Conservation (phyloP, 2,888 invertebrate species). For the Synergus itoensis region DNA sequence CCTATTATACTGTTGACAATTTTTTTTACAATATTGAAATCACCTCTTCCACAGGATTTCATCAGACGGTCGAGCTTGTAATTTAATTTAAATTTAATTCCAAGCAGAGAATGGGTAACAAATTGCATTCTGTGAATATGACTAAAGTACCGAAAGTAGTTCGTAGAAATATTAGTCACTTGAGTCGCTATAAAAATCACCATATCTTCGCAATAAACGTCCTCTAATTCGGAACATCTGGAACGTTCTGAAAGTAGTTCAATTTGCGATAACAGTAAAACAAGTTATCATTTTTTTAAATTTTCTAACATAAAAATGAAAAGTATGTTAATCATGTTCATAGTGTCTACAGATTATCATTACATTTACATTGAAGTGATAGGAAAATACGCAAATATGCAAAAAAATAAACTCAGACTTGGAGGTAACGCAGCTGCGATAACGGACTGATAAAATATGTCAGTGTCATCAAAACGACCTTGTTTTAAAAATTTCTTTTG, state of each 20-base stretch:
- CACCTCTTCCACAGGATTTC: no score
- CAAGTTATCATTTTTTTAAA: not conserved
- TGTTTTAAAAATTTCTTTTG: conserved; percentile 12
- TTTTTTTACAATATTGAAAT: no score
- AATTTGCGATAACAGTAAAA: not conserved
- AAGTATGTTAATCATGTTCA: not conserved
- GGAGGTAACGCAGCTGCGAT: conserved; percentile 35
- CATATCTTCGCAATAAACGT: not conserved
- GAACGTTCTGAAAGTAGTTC: not conserved
- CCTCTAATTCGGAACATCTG: not conserved
- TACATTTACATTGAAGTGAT: conserved; percentile 25
- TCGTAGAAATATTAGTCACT: not conserved
- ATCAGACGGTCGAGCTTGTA: no score
- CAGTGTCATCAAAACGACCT: conserved; percentile 27
- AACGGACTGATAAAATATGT: conserved; percentile 28
- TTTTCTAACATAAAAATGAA: not conserved
- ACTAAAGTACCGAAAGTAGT: not conserved
- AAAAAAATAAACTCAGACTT: conserved; percentile 16
- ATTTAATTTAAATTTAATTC: no score
- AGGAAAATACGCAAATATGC: conserved; percentile 9
- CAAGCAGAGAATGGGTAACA: not conserved
- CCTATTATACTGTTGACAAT: no score
- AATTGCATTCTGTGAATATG: not conserved
- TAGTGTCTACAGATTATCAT: not conserved
- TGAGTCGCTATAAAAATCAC: not conserved